Evolutionary conservation across 2,888 invertebrate genomes (phyloP).

Genomic region (Andrena trimmerana): DNA sequence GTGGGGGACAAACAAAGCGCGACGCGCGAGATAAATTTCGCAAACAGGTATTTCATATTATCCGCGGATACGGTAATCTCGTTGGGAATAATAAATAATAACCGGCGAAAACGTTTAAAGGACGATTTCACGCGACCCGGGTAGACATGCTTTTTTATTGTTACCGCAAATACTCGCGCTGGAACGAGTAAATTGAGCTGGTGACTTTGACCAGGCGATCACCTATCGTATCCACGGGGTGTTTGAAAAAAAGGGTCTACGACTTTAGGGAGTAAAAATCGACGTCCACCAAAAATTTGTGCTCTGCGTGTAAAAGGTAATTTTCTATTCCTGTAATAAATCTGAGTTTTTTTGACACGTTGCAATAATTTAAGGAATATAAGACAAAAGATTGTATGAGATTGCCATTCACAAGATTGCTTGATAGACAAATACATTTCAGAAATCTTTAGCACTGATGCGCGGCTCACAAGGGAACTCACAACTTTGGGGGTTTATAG

Average conservation of each 20-base stretch:
- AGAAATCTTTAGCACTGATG: no score
- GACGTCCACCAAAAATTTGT: no score
- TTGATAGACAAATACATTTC: no score
- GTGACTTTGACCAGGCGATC: constrained; percentile 5
- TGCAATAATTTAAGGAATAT: no score
- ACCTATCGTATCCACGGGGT: background rate
- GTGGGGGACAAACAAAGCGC: constrained; percentile 9
- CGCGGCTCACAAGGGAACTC: no score
- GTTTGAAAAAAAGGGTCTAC: background rate
- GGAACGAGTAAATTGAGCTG: constrained; percentile 2
- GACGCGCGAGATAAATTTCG: constrained; percentile 15
- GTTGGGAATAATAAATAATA: constrained; percentile 25
- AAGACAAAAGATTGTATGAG: no score
- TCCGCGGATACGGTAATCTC: constrained; percentile 2
- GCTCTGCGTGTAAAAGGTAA: no score
- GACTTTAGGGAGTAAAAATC: background rate
- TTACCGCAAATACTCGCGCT: background rate
- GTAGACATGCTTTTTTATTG: background rate
- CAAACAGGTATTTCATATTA: constrained; percentile 23
- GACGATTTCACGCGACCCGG: background rate
- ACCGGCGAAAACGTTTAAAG: constrained; percentile 8
- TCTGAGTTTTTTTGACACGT: no score
- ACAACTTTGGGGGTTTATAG: no score
- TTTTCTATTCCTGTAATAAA: no score
- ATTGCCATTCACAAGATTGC: no score